These are phyloP conservation scores for Paradoxurus hermaphroditus DNA, from an alignment of 2,113 vertebrate genomes.

Conservation along the genomic window DNA sequence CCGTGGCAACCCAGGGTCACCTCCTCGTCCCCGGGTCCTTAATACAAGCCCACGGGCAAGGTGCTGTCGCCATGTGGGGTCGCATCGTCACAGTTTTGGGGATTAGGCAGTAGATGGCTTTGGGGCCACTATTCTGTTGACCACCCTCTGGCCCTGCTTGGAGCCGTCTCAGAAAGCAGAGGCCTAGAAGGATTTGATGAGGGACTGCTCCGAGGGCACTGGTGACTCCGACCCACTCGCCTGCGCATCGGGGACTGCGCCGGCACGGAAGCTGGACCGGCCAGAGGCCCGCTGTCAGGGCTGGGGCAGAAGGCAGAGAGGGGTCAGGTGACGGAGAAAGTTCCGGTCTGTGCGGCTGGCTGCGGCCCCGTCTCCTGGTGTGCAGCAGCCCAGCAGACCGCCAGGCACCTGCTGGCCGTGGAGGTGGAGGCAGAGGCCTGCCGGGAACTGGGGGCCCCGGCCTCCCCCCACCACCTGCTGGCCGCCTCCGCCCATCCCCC, in stretches of 20 bases:
- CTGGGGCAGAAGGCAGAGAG: too few species aligned
- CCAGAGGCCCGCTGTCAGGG: rapidly evolving
- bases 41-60: rapidly evolving
- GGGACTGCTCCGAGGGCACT: not conserved
- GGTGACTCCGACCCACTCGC: not conserved
- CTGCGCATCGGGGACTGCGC: rapidly evolving
- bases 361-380: not conserved
- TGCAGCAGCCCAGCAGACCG: not conserved
- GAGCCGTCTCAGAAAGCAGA: not conserved
- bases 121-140: too few species aligned
- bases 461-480: too few species aligned
- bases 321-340: not conserved
- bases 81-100: rapidly evolving
- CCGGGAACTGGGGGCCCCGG: not conserved
- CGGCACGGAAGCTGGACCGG: not conserved
- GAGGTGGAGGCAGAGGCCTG: not conserved
- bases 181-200: not conserved
- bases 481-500: not conserved
- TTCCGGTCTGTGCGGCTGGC: not conserved
- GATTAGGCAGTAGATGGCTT: rapidly evolving
- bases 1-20: not conserved
- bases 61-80: rapidly evolving
- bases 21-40: too few species aligned
- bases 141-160: not conserved
- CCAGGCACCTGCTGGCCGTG: not conserved